These are phyloP conservation scores for Notothenia rossii DNA, from an alignment of 2,113 vertebrate species.

Conservation along the genomic window DNA sequence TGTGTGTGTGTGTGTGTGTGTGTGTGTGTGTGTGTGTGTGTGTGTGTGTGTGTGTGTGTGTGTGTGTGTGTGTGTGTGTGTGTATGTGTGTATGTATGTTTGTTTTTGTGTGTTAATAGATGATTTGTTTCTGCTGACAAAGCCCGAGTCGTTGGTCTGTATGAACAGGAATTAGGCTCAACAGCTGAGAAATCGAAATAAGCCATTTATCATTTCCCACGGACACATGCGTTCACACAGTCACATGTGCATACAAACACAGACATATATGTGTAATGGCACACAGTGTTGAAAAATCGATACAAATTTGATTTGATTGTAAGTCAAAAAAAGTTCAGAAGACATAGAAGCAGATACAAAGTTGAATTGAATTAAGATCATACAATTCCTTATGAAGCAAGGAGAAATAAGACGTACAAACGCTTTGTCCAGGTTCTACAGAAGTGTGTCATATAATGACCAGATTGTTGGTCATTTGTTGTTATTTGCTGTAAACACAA, in stretches of 20 bases:
- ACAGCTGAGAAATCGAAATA: constrained; percentile 67
- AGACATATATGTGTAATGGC: constrained; percentile 7
- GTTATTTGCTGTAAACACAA: not conserved
- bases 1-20: too few relatives aligned
- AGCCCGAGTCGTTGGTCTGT: constrained; percentile 34
- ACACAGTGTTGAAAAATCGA: not conserved
- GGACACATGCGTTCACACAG: constrained; percentile 30
- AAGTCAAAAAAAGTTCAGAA: not conserved
- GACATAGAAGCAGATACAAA: not conserved
- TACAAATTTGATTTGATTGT: not conserved
- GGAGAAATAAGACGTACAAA: not conserved
- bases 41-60: too few relatives aligned
- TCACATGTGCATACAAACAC: not conserved
- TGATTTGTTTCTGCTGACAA: constrained; percentile 78
- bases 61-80: constrained; percentile 24
- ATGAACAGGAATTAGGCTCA: constrained; percentile 45
- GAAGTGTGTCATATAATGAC: not conserved
- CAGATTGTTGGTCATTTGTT: not conserved
- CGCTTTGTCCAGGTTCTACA: not conserved
- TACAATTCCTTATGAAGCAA: not conserved
- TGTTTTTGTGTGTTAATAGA: constrained; percentile 39
- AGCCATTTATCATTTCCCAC: constrained; percentile 69
- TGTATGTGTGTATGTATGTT: constrained; percentile 2
- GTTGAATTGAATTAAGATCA: not conserved
- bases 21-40: too few relatives aligned